Evolutionary conservation across 2,888 invertebrate genomes (phyloP).

Genomic region (Spatulosminthurus flaviceps): DNA sequence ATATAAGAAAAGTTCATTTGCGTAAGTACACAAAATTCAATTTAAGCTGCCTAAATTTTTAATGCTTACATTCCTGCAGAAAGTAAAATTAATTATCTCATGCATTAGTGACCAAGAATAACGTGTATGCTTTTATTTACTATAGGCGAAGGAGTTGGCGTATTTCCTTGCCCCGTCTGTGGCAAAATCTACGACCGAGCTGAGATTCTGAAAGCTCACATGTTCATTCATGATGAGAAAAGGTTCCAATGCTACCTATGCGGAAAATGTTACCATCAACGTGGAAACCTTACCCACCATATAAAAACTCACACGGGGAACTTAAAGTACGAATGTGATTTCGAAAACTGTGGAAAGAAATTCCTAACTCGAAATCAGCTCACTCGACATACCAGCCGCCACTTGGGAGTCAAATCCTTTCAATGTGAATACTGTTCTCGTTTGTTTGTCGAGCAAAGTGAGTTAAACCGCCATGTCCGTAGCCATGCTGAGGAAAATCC

Average conservation of each 20-base stretch:
- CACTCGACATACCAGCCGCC: not conserved
- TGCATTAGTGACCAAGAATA: too few species aligned
- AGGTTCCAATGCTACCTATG: conserved; percentile 1
- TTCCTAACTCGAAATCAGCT: conserved; percentile 21
- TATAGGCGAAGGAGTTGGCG: conserved; percentile 23
- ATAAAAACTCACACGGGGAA: not conserved
- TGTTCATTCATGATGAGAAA: conserved; percentile 7
- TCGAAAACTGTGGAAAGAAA: conserved; percentile 16
- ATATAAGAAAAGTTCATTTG: conserved; percentile 32
- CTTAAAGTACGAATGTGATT: not conserved
- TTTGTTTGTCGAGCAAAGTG: not conserved
- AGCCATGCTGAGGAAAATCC: conserved; percentile 29
- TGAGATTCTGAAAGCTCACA: not conserved
- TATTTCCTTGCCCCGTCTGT: conserved; percentile 12
- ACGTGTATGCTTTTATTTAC: not conserved
- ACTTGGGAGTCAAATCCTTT: conserved; percentile 4
- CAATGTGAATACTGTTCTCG: conserved; percentile 29
- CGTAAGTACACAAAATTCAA: not conserved
- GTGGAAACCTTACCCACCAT: conserved; percentile 24
- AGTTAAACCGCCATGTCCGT: conserved; percentile 11
- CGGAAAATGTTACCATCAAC: conserved; percentile 10
- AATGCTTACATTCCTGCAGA: too few species aligned
- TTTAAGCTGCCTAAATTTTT: too few species aligned
- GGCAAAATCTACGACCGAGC: conserved; percentile 16
- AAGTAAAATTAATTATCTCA: too few species aligned